phyloP scores from a whole-genome alignment of 2,888 invertebrate species.

The Rhorus exstirpatorius region DNA sequence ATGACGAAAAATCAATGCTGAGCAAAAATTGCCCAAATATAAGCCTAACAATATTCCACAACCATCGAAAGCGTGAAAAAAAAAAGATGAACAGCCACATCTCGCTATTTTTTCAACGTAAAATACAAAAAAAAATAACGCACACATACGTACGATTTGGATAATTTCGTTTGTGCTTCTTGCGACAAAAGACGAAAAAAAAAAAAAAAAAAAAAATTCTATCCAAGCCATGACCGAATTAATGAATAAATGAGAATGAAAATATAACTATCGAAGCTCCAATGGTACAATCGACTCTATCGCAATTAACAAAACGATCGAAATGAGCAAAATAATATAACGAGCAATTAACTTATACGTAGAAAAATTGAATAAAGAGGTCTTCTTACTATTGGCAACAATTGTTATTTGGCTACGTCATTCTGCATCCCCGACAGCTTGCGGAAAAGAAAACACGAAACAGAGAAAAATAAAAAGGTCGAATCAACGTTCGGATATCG shows the following conservation, averaged over 20 bases:
- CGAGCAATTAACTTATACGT: slow-evolving; percentile 35
- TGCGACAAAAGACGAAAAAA: slow-evolving; percentile 15
- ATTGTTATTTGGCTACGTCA: slow-evolving; percentile 85
- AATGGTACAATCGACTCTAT: no score
- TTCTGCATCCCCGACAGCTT: slow-evolving; percentile 86
- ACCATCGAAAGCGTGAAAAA: slow-evolving; percentile 34
- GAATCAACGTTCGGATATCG: slow-evolving; percentile 54
- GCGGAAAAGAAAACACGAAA: slow-evolving; percentile 76
- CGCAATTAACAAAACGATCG: slow-evolving; percentile 4
- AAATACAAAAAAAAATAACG: no score
- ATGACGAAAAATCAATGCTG: no score
- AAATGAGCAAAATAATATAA: no score
- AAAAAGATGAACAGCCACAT: neutral
- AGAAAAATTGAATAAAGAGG: slow-evolving; percentile 77
- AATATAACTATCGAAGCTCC: slow-evolving; percentile 43
- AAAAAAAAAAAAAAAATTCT: slow-evolving; percentile 36
- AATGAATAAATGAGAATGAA: slow-evolving; percentile 18
- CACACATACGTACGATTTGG: slow-evolving; percentile 42
- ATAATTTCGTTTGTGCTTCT: slow-evolving; percentile 9
- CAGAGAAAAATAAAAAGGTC: slow-evolving; percentile 63
- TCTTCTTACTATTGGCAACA: slow-evolving; percentile 84
- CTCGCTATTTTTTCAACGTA: neutral
- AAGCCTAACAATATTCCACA: neutral
- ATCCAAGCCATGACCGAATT: slow-evolving; percentile 23
- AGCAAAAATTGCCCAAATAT: no score